phyloP scores from a whole-genome alignment of 2,888 invertebrate species.

The Malthinus seriepunctatus region DNA sequence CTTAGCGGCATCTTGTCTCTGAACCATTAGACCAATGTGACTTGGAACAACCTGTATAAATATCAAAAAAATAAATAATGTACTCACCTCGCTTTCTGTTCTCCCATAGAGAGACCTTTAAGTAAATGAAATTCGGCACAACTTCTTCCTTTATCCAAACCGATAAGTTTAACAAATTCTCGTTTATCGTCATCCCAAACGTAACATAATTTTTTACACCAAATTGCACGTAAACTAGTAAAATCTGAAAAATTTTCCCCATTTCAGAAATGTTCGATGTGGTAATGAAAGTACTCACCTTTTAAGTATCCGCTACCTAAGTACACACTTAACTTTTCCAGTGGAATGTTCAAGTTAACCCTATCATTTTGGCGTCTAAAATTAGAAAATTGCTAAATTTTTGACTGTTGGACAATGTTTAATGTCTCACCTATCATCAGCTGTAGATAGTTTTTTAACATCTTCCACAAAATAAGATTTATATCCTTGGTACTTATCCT shows the following conservation, averaged over 20 bases:
- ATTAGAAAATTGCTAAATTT: neutral
- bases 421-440: neutral
- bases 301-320: conserved; percentile 10
- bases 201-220: conserved; percentile 80
- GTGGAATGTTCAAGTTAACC: neutral
- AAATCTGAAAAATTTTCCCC: conserved; percentile 48
- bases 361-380: neutral
- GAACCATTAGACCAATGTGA: too few species aligned
- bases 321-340: conserved; percentile 36
- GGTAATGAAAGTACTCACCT: neutral
- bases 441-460: conserved; percentile 51
- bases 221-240: conserved; percentile 61
- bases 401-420: neutral
- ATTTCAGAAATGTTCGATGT: neutral
- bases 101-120: conserved; percentile 61
- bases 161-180: conserved; percentile 71
- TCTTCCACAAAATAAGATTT: conserved; percentile 70
- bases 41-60: too few species aligned
- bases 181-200: conserved; percentile 77
- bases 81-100: conserved; percentile 65
- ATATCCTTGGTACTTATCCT: conserved; percentile 77
- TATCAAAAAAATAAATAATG: neutral
- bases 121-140: conserved; percentile 66
- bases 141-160: conserved; percentile 71
- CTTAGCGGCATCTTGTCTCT: too few species aligned